A percentile compares a stretch with the other conserved stretches of the same genome.
These are phyloP conservation scores for Ceyx melanurus DNA, from an alignment of 2,113 vertebrate genomes.

Conservation along the genomic window DNA sequence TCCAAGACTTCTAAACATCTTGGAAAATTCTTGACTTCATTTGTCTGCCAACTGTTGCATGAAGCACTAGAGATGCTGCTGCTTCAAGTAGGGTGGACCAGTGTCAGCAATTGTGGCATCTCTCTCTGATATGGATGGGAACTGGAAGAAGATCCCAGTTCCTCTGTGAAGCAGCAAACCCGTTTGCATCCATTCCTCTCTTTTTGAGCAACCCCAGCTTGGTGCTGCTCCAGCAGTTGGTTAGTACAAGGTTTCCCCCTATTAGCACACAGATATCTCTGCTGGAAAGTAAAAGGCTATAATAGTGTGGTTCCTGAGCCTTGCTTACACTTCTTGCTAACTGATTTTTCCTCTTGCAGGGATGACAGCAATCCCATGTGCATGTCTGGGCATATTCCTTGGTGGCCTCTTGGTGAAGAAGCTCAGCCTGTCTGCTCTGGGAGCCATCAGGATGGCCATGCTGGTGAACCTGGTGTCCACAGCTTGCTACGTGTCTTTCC, in stretches of 20 bases:
- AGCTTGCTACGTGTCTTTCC: conserved; percentile 94
- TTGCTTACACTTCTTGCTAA: neutral
- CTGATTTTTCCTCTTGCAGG: conserved; percentile 71
- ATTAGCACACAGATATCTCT: neutral
- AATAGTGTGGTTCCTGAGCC: neutral
- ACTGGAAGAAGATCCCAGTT: neutral
- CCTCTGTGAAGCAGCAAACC: neutral
- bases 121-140: neutral
- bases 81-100: neutral
- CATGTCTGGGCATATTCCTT: conserved; percentile 96
- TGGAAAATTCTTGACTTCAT: neutral
- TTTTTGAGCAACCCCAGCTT: neutral
- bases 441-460: conserved; percentile 97
- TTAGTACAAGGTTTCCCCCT: neutral
- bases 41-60: neutral
- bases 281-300: neutral
- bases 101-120: neutral
- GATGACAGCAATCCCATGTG: conserved; percentile 97
- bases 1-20: neutral
- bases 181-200: neutral
- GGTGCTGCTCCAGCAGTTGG: neutral
- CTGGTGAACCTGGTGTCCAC: conserved; percentile 96
- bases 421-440: conserved; percentile 92
- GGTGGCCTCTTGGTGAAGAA: conserved; percentile 96
- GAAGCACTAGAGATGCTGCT: neutral